Evolutionary conservation across 2,113 vertebrate species (phyloP).

Genomic region (Miniopterus natalensis): DNA sequence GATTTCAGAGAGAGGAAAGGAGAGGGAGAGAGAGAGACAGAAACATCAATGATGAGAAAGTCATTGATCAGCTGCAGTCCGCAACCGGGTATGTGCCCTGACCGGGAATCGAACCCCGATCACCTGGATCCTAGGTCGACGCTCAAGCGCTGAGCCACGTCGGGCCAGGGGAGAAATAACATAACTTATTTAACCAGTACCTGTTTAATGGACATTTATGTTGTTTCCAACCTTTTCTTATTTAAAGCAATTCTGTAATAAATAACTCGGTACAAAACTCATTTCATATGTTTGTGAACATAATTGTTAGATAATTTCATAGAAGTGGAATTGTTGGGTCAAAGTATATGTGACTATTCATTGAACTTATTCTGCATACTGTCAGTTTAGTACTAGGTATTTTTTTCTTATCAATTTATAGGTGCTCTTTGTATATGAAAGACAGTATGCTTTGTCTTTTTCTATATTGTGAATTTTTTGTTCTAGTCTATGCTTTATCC

Average conservation of each 20-base stretch:
- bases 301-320: not conserved
- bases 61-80: no score
- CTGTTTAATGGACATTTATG: not conserved
- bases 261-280: not conserved
- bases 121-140: no score
- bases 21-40: no score
- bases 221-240: not conserved
- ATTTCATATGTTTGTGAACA: not conserved
- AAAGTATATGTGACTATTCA: not conserved
- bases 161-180: no score
- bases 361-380: conserved; percentile 8
- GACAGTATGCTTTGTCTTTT: not conserved
- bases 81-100: no score
- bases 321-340: not conserved
- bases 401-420: not conserved
- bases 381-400: not conserved
- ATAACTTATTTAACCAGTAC: not conserved
- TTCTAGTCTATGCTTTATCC: not conserved
- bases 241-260: conserved; percentile 12
- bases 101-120: no score
- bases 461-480: conserved; percentile 1
- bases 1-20: no score
- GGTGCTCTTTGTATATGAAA: not conserved
- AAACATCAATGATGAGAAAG: no score
- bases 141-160: no score